These are phyloP conservation scores for Nerophis ophidion DNA, from an alignment of 2,113 vertebrate species.

Conservation along the genomic window DNA sequence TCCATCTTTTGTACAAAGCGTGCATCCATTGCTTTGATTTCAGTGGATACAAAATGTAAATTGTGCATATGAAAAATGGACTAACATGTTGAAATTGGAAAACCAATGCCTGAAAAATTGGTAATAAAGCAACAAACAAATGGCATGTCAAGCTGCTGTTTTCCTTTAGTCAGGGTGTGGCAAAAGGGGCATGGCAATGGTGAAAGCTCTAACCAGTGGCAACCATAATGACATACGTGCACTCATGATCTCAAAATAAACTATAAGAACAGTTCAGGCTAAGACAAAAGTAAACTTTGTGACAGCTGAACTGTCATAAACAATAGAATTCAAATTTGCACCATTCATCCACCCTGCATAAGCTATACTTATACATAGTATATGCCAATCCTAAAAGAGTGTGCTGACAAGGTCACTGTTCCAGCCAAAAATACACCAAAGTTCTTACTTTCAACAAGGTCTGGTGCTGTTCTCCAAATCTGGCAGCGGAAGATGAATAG, in stretches of 20 bases:
- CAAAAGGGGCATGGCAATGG: conserved; percentile 32
- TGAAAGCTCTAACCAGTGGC: conserved; percentile 29
- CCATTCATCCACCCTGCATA: background rate
- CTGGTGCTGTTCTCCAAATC: conserved; percentile 47
- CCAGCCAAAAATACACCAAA: conserved; percentile 7
- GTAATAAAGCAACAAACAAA: background rate
- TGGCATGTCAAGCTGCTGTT: conserved; percentile 16
- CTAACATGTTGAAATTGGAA: too few species aligned
- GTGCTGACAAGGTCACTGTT: background rate
- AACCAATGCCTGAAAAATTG: too few species aligned
- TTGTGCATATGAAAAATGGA: too few species aligned
- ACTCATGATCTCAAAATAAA: conserved; percentile 21
- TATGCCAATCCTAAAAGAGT: background rate
- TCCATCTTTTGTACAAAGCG: too few species aligned
- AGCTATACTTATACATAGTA: background rate
- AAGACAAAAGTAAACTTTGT: too few species aligned
- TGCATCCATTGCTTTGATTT: too few species aligned
- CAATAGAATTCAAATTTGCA: background rate
- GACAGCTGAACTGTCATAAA: background rate
- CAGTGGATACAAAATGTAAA: too few species aligned
- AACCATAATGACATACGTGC: conserved; percentile 16
- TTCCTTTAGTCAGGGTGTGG: conserved; percentile 50
- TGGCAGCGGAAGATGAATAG: conserved; percentile 29
- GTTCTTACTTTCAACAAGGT: conserved; percentile 51
- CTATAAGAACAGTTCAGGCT: background rate